Evolutionary conservation across 2,888 invertebrate species (phyloP), one percentile per base, ranked within the genome.

Genomic region (Platycheirus albimanus): DNA sequence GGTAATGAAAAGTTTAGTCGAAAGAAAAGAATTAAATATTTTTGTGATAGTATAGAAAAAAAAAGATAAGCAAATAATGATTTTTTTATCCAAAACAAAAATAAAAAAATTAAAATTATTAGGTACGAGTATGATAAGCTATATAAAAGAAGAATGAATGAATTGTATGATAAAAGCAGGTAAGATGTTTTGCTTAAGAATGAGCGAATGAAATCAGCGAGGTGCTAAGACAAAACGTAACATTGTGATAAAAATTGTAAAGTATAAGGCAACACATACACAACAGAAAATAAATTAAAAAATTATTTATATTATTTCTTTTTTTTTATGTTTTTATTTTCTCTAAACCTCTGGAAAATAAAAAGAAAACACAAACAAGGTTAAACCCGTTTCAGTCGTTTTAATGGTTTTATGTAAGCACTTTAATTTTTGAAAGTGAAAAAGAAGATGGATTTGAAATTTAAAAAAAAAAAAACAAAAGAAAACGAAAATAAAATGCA

Each of bases 171-270:
- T 76, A 47, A 54, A 54, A 54, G 19, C 51, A 83, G 69, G 69
- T 69, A 72, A n/a, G n/a, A 72, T 72, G 83, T 86, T 85, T 80
- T 47, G 71, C 81, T 84, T 70, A 67, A 80, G 77, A 63, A 64
- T 71, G 85, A 84, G 83, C 80, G 74, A 79, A 83, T 75, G 85
- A 76, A 86, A 85, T 84, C 72, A 49, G 85, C 79, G 85, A 88
- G 90, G 90, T 90, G 90, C 90, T 90, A 90, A 88, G 87, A 89
- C 89, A 89, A 90, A 90, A 89, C 88, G 90, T 89, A 90, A 90
- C 90, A 90, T 88, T 90, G 90, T 90, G 90, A 90, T 90, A 90
- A 89, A 88, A 87, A 80, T 80, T 84, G 75, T 84, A 84, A 84
- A 69, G 69, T 72, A 69, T 76, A 85, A 79, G 76, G 72, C 63